Percentiles rank a stretch among this genome's conserved stretches.
Conservation (phyloP, 2,888 invertebrate species). For the Cantharis nigra region DNA sequence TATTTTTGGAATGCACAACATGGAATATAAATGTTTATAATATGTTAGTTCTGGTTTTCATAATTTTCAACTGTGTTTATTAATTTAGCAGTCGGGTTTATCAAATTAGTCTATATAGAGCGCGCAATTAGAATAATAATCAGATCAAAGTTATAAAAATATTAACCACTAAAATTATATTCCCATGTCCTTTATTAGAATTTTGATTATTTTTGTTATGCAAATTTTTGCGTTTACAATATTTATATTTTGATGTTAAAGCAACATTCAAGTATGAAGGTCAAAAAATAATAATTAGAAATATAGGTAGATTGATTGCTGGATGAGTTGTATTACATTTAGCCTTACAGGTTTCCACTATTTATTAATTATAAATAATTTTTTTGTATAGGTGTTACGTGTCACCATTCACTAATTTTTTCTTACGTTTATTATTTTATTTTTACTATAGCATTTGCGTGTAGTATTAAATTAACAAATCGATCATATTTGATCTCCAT, state of each 20-base stretch:
- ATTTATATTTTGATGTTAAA: not conserved
- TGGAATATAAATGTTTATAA: not conserved
- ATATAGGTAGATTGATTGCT: conserved; percentile 2
- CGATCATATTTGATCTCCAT: not conserved
- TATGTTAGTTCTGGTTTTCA: not conserved
- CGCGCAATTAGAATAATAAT: not conserved
- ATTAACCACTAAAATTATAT: not conserved
- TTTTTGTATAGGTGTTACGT: too few species aligned
- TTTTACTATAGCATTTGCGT: too few species aligned
- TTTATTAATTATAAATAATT: too few species aligned
- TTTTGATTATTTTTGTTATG: not conserved
- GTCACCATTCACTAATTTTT: too few species aligned
- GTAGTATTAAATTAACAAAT: too few species aligned
- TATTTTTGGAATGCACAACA: not conserved
- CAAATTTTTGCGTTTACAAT: not conserved
- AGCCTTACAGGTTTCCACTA: not conserved
- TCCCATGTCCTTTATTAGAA: not conserved
- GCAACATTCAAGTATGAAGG: not conserved
- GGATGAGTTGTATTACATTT: conserved; percentile 5
- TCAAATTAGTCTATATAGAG: not conserved
- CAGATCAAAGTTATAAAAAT: not conserved
- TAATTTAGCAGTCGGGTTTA: not conserved
- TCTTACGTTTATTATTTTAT: too few species aligned
- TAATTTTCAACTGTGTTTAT: not conserved
- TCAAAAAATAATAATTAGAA: not conserved